Base-by-base conservation (phyloP, 2,113 vertebrate species). In the Larimichthys polyactis region DNA sequence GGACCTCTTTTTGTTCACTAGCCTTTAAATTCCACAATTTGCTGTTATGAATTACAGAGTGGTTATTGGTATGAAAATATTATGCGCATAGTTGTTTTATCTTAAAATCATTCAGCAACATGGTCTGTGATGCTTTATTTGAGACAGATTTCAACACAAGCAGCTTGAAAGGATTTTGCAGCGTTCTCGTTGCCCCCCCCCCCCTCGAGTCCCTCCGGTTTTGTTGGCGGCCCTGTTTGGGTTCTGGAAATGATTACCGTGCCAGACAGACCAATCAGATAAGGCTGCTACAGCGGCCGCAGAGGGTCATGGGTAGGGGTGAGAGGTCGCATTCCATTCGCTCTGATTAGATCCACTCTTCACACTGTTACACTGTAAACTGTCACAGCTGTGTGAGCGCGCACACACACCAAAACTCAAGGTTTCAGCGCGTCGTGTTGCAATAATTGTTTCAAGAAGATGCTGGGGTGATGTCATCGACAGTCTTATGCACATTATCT, bases 221-320 rank as follows among this genome's bases (percentile, higher is more conserved):
- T 87, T 40, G 36, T 78, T 78, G 68, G 68, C 73, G 3, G 82
- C 63, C 85, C 46, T 6, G 46, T 54, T 79, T 63, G 52, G 60
- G 75, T 82, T 94, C 93, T 95, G 94, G 94, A 92, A 95, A 79
- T 91, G 79, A 94, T 95, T 95, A 95, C 54, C 14, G 74, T 78
- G 75, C 88, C 90, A 93, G 92, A 94, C 93, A 82, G 91, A 87
- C 89, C 91, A 93, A 94, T 94, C 90, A 94, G 94, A 94, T 94
- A 93, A 93, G 76, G 81, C 81, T 48, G 68, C 87, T 71, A 4
- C 85, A 86, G 90, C 46, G 82, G 82, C 89, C 76, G 86, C 90
- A 75, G 86, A 83, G 81, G 92, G 90, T 90, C 92, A 82, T 44
- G 81, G 87, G 76, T 82, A 71, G 72, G 82, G 94, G 90, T 93